Conservation (phyloP, 2,888 invertebrate genomes). For the Campoplex nolae region DNA sequence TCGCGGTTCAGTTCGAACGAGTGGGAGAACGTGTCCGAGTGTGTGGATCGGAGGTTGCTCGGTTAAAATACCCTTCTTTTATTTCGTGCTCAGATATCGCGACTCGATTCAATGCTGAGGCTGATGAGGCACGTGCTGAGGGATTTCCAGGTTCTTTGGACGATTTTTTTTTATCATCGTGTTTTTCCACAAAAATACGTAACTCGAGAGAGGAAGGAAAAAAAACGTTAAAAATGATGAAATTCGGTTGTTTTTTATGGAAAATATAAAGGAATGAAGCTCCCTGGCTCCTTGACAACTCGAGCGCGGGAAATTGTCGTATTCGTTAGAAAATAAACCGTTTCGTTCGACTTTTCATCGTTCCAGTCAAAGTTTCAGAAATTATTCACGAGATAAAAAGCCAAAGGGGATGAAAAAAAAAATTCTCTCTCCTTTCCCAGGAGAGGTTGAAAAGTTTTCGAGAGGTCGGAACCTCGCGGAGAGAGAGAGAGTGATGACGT, state of each 20-base stretch:
- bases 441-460: conserved; percentile 20
- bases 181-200: background rate
- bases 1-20: conserved; percentile 18
- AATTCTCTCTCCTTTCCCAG: background rate
- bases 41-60: conserved; percentile 28
- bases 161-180: background rate
- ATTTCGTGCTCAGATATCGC: conserved; percentile 30
- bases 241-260: background rate
- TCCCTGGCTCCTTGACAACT: background rate
- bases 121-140: conserved; percentile 51
- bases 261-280: background rate
- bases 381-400: conserved; percentile 32
- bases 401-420: conserved; percentile 13
- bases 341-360: conserved; percentile 18
- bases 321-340: background rate
- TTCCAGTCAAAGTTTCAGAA: conserved; percentile 6
- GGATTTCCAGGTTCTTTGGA: background rate
- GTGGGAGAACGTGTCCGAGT: conserved; percentile 63
- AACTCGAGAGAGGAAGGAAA: background rate
- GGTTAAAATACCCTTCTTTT: background rate
- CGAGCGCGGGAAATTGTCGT: background rate
- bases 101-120: conserved; percentile 50
- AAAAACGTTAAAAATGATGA: background rate
- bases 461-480: conserved; percentile 3
- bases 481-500: conserved; percentile 34